Conservation (phyloP, 2,113 vertebrate species). For the Prochilodus magdalenae region DNA sequence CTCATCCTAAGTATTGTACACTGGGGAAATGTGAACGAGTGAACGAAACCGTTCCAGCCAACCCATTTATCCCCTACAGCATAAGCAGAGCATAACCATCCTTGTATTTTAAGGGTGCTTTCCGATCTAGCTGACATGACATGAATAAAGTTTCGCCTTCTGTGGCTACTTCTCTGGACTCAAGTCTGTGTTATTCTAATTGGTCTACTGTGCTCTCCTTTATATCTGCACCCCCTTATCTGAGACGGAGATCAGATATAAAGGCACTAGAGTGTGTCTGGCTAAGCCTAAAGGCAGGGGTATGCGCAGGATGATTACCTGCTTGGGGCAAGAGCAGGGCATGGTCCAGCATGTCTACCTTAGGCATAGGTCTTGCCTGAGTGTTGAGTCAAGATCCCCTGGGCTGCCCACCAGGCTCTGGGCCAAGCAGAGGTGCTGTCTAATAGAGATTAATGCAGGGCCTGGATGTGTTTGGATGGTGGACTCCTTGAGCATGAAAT, state of each 20-base stretch:
- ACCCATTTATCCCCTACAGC: background rate
- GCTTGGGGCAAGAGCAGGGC: conserved; percentile 32
- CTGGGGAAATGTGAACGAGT: background rate
- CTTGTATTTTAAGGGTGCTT: background rate
- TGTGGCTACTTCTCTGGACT: conserved; percentile 2
- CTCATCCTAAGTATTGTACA: background rate
- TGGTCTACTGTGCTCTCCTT: conserved; percentile 7
- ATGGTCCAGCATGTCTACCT: conserved; percentile 29
- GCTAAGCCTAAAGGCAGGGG: conserved; percentile 27
- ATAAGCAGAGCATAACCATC: background rate
- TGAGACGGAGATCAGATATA: conserved; percentile 19
- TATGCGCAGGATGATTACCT: conserved; percentile 38
- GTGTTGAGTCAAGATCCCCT: conserved; percentile 48
- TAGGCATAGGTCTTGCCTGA: conserved; percentile 42
- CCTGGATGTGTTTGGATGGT: conserved; percentile 57
- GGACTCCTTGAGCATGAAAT: conserved; percentile 62
- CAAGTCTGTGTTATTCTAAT: background rate
- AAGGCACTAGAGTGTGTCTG: conserved; percentile 30
- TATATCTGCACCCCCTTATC: conserved; percentile 13
- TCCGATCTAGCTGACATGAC: background rate
- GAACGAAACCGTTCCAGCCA: background rate
- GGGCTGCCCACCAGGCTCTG: conserved; percentile 50
- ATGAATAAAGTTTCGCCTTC: conserved; percentile 32
- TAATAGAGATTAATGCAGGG: conserved; percentile 62
- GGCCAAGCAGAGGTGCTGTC: conserved; percentile 53